These are phyloP conservation scores for Bovichtus diacanthus DNA, from an alignment of 2,797 vertebrate species.

Conservation along the genomic window DNA sequence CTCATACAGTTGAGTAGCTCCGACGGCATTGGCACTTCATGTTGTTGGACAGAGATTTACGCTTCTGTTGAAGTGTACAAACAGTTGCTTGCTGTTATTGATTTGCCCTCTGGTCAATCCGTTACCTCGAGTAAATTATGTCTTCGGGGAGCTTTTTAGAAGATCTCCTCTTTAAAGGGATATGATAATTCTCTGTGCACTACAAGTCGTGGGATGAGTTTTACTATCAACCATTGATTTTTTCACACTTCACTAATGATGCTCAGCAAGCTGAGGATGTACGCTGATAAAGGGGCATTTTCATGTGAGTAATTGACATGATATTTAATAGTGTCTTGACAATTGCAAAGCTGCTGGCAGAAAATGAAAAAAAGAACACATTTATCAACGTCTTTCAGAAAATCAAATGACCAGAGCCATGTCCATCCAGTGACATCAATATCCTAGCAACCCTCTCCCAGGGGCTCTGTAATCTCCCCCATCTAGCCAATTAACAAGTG, in stretches of 20 bases:
- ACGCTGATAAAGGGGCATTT: constrained; percentile 1
- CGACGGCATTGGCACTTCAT: constrained; percentile 23
- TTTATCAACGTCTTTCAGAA: constrained; percentile 13
- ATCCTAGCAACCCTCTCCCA: constrained; percentile 74
- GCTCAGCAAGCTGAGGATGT: neutral
- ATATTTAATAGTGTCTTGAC: constrained; percentile 12
- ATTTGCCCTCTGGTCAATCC: constrained; percentile 65
- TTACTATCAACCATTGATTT: constrained; percentile 50
- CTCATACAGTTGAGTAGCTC: constrained; percentile 57
- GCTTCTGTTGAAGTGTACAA: constrained; percentile 57
- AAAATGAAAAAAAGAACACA: neutral
- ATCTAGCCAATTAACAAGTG: constrained; percentile 74
- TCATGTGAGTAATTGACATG: neutral
- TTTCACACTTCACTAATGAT: constrained; percentile 9
- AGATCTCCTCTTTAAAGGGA: constrained; percentile 48
- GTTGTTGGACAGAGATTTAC: constrained; percentile 67
- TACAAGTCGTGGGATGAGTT: constrained; percentile 23
- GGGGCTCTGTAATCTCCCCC: constrained; percentile 67
- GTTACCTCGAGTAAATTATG: constrained; percentile 56
- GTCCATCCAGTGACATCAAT: constrained; percentile 59
- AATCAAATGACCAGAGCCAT: constrained; percentile 51
- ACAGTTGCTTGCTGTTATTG: constrained; percentile 63
- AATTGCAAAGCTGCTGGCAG: neutral
- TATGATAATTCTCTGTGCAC: constrained; percentile 43
- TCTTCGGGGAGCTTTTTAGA: constrained; percentile 53